Percentiles rank a stretch among this genome's conserved stretches.
Evolutionary conservation across 2,888 invertebrate genomes (phyloP).

Genomic region (Subacronicta megacephala): DNA sequence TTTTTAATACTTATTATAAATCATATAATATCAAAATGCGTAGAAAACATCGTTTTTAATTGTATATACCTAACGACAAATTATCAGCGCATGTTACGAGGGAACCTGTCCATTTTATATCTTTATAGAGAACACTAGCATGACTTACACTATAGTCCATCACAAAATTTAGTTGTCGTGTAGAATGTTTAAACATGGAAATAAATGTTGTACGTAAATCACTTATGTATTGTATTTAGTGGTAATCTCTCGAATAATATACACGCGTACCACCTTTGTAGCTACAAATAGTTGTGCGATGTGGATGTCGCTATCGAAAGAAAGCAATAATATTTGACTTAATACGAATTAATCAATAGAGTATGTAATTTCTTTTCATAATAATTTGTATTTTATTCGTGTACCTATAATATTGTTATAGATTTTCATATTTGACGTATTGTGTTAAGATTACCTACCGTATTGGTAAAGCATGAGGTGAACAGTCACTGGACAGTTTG

Average conservation of each 20-base stretch:
- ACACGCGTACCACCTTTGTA: constrained; percentile 39
- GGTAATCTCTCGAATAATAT: constrained; percentile 51
- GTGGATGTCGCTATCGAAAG: constrained; percentile 48
- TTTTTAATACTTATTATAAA: constrained; percentile 48
- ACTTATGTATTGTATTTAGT: constrained; percentile 44
- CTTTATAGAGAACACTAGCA: constrained; percentile 60
- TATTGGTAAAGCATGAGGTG: constrained; percentile 51
- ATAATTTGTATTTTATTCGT: constrained; percentile 43
- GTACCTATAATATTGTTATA: constrained; percentile 54
- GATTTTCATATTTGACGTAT: constrained; percentile 42
- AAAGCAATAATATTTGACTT: constrained; percentile 71
- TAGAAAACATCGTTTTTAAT: constrained; percentile 56
- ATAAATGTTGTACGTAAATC: constrained; percentile 58
- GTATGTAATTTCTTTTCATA: constrained; percentile 45
- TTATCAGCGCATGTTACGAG: constrained; percentile 54
- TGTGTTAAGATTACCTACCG: constrained; percentile 44
- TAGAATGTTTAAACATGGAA: constrained; percentile 50
- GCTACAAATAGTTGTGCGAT: constrained; percentile 56
- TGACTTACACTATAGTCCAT: constrained; percentile 58
- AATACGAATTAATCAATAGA: constrained; percentile 59
- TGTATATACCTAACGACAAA: constrained; percentile 57
- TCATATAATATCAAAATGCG: constrained; percentile 58
- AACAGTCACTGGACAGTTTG: constrained; percentile 75
- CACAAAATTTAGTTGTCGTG: constrained; percentile 60
- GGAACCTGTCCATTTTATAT: constrained; percentile 74